These are phyloP conservation scores for Narcine bancroftii DNA, from an alignment of 2,113 vertebrate species.

Conservation along the genomic window DNA sequence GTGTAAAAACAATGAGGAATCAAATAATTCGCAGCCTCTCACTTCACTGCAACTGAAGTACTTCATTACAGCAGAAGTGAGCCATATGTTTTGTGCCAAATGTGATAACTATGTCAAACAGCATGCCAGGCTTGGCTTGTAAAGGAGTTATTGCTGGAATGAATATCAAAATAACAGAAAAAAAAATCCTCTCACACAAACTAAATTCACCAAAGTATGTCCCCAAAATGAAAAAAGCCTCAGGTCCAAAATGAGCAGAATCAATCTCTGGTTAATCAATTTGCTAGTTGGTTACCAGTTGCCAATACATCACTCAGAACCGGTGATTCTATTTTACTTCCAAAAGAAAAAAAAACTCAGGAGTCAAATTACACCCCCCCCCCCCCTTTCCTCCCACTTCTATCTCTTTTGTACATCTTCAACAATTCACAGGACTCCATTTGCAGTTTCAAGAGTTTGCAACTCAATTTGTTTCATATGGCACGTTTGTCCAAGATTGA, in stretches of 20 bases:
- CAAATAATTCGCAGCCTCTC: background rate
- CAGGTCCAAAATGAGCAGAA: background rate
- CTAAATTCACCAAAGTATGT: background rate
- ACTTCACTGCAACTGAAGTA: background rate
- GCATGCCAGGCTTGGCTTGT: slow-evolving; percentile 11
- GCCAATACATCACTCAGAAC: background rate
- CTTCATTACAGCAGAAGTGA: slow-evolving; percentile 9
- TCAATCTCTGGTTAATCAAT: slow-evolving; percentile 24
- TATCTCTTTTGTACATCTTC: background rate
- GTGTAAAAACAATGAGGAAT: background rate
- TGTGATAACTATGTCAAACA: background rate
- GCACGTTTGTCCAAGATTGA: slow-evolving; percentile 58
- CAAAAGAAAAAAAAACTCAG: background rate
- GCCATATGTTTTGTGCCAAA: slow-evolving; percentile 13
- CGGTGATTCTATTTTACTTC: background rate
- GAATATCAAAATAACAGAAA: slow-evolving; percentile 14
- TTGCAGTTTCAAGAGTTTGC: slow-evolving; percentile 51
- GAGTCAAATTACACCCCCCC: background rate
- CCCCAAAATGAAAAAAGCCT: background rate
- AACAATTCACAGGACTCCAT: slow-evolving; percentile 40
- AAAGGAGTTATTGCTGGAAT: slow-evolving; percentile 22
- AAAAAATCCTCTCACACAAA: background rate
- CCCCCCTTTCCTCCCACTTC: background rate
- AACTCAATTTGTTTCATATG: slow-evolving; percentile 54
- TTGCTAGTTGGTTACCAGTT: slow-evolving; percentile 17